Evolutionary conservation across 2,113 vertebrate species (phyloP).

Genomic region (Macquaria australasica): DNA sequence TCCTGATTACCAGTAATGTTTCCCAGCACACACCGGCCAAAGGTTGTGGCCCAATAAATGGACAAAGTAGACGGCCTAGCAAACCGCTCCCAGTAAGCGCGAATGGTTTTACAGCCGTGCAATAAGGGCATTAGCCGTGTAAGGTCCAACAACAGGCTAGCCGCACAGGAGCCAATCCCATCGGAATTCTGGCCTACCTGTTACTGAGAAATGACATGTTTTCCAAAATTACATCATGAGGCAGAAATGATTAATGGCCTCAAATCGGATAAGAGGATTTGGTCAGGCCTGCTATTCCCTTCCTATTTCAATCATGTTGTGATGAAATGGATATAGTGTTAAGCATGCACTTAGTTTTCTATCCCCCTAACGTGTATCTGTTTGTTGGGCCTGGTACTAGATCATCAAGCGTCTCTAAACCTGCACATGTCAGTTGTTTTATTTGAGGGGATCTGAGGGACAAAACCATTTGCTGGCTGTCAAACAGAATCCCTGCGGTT

Average conservation of each 20-base stretch:
- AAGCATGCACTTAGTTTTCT: slow-evolving; percentile 65
- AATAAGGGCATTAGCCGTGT: slow-evolving; percentile 49
- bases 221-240: slow-evolving; percentile 74
- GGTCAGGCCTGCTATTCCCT: slow-evolving; percentile 53
- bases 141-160: slow-evolving; percentile 59
- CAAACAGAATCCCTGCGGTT: slow-evolving; percentile 62
- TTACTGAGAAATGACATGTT: slow-evolving; percentile 69
- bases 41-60: slow-evolving; percentile 41
- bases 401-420: slow-evolving; percentile 43
- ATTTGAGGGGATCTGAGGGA: slow-evolving; percentile 62
- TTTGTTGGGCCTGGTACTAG: slow-evolving; percentile 27
- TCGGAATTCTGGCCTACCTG: slow-evolving; percentile 64
- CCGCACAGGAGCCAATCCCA: slow-evolving; percentile 30
- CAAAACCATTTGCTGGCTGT: slow-evolving; percentile 62
- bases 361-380: slow-evolving; percentile 28
- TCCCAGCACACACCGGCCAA: slow-evolving; percentile 22
- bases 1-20: slow-evolving; percentile 22
- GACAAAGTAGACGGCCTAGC: slow-evolving; percentile 27
- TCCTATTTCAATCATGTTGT: slow-evolving; percentile 74
- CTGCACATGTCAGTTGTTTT: slow-evolving; percentile 48
- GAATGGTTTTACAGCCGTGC: slow-evolving; percentile 70
- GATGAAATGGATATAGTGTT: slow-evolving; percentile 78
- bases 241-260: slow-evolving; percentile 79
- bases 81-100: slow-evolving; percentile 38
- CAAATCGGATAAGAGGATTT: slow-evolving; percentile 80